phyloP scores from a whole-genome alignment of 2,113 vertebrate species.

The Penelope pileata region DNA sequence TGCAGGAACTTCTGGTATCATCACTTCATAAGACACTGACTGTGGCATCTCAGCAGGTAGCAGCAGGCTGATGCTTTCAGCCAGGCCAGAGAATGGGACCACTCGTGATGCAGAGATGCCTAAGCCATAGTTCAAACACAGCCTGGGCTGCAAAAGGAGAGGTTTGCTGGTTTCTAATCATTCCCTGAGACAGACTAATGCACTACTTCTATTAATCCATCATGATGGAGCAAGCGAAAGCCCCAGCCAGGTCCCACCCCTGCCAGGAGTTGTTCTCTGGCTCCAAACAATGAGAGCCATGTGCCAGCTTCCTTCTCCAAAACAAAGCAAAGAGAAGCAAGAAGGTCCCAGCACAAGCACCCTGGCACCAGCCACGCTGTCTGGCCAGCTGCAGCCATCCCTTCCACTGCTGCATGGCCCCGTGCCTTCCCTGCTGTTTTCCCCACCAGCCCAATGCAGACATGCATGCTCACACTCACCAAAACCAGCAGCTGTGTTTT shows the following conservation, averaged over 20 bases:
- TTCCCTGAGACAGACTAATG: neutral
- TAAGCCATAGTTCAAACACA: neutral
- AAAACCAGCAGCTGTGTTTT: neutral
- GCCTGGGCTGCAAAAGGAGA: neutral
- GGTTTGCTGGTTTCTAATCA: neutral
- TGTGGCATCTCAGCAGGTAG: neutral
- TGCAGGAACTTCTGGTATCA: neutral
- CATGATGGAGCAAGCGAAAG: neutral
- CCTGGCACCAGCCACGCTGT: neutral
- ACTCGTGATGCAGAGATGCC: neutral
- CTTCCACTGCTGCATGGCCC: fast-evolving
- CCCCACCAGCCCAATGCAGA: neutral
- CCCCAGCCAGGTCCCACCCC: neutral
- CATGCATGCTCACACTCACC: fast-evolving
- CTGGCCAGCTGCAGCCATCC: neutral
- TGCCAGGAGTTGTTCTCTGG: neutral
- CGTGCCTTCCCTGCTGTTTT: neutral
- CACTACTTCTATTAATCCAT: neutral
- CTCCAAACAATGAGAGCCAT: neutral
- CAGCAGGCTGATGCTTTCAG: neutral
- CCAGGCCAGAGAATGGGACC: neutral
- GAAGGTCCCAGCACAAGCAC: neutral
- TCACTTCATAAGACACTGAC: neutral
- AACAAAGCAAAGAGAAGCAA: conserved; percentile 43
- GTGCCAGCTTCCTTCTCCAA: conserved; percentile 26